These are phyloP conservation scores for Paedocypris sp. DNA, from an alignment of 2,113 vertebrate species.

Conservation along the genomic window DNA sequence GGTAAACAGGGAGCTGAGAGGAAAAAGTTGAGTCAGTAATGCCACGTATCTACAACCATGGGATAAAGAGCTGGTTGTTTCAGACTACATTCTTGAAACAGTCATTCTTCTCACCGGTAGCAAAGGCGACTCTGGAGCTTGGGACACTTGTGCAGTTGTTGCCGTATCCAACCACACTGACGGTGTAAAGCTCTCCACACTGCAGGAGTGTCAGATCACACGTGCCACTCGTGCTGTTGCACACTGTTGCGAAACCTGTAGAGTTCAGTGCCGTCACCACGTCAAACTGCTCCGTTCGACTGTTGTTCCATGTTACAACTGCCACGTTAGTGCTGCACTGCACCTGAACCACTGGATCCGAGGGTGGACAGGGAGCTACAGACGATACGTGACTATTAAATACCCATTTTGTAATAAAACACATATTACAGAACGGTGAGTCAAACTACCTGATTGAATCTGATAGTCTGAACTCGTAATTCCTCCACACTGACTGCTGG, in stretches of 20 bases:
- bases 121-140: conserved; percentile 23
- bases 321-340: conserved; percentile 50
- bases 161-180: conserved; percentile 47
- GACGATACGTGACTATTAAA: background rate
- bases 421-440: background rate
- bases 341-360: conserved; percentile 38
- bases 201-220: conserved; percentile 53
- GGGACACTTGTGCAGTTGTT: conserved; percentile 44
- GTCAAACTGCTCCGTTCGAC: conserved; percentile 45
- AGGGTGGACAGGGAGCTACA: conserved; percentile 54
- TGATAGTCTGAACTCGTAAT: conserved; percentile 51
- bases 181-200: conserved; percentile 52
- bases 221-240: conserved; percentile 46
- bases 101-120: conserved; percentile 40
- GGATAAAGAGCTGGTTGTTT: background rate
- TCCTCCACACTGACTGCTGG: conserved; percentile 36
- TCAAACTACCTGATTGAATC: conserved; percentile 53
- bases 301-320: conserved; percentile 49
- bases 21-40: background rate
- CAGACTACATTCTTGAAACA: too few relatives aligned
- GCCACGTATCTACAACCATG: background rate
- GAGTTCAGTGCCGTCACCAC: conserved; percentile 41
- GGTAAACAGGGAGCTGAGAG: conserved; percentile 58
- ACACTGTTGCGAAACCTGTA: conserved; percentile 33
- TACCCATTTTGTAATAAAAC: too few relatives aligned